Base-by-base conservation (phyloP, 2,113 vertebrate genomes). In the Pseudorectes ferrugineus region DNA sequence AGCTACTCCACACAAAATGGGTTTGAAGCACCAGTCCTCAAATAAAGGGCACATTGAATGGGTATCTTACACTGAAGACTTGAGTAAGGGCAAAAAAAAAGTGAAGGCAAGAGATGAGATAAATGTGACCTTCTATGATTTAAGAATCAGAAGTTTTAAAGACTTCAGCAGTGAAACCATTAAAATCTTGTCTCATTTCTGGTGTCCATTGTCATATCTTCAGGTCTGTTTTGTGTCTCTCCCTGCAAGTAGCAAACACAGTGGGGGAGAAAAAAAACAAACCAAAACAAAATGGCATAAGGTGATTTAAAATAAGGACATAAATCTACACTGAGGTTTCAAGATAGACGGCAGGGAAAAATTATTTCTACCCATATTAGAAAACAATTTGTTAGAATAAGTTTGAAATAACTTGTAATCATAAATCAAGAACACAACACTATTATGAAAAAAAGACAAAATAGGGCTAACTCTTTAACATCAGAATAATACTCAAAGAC, bases 221-320 rank as follows among this genome's bases (percentile, higher is more conserved):
- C 46, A 55, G 29, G 9, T 38, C 22, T 66, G 11, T 38, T 71
- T 93, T 74, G 3, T 70, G 31, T 45, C 35, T 83, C 24, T 70
- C 19, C 19, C 4, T 55, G 24, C 10, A 23, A 59, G 14, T 4
- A 68, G 17, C 10, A 81, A 88, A 35, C 6, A 28, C 15, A 80
- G 6, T 7, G 23, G 9, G 24, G 4, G 14, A 48, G 19, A 12
- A 29, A 67, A 31, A 80, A 55, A 48, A 2, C 11, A 77, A 75
- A 31, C 0, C 0, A 14, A 43, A 68, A 14, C 5, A n/a, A 65
- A 59, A 18, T 12, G 12, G 1, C 12, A 11, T 57, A 68, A 65
- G 14, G 16, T 23, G 5, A 36, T 84, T 83, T 81, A 81, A 90
- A 94, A 74, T 26, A 42, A 67, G 3, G 28, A 72, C 28, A 36